These are phyloP conservation scores for Gymnoscopelus braueri DNA, from an alignment of 2,797 vertebrate species.

Conservation along the genomic window DNA sequence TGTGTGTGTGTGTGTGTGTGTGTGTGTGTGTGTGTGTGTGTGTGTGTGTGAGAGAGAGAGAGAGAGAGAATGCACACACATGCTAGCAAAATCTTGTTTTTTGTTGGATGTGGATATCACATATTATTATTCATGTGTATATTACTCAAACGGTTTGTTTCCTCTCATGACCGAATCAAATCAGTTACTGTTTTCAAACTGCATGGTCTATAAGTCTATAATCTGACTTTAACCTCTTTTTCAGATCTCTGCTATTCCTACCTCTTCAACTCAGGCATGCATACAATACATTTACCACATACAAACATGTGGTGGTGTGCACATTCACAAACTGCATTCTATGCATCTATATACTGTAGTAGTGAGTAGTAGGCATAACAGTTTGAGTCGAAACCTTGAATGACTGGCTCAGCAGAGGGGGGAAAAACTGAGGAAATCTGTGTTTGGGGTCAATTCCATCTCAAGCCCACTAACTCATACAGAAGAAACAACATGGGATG, in stretches of 20 bases:
- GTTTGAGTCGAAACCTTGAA: conserved; percentile 26
- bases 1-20: neutral
- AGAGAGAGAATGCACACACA: neutral
- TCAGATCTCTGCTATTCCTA: neutral
- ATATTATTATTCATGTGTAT: no score
- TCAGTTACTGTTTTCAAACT: neutral
- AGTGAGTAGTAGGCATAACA: conserved; percentile 25
- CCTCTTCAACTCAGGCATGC: neutral
- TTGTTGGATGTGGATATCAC: no score
- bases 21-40: neutral
- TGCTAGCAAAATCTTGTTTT: neutral
- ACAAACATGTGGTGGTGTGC: conserved; percentile 12
- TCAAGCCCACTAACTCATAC: conserved; percentile 31
- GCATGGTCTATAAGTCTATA: no score
- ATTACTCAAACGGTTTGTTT: no score
- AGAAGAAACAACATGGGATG: conserved; percentile 44
- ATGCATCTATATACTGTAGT: conserved; percentile 22
- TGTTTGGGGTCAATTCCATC: conserved; percentile 41
- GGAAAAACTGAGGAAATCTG: conserved; percentile 44
- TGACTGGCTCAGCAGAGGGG: conserved; percentile 16
- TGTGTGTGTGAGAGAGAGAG: neutral
- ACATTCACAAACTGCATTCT: neutral
- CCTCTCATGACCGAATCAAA: no score
- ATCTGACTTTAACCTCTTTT: neutral
- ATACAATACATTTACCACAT: conserved; percentile 12